Base-by-base conservation (phyloP, 1,140 invertebrate genomes). In the Pristionchus pacificus region DNA sequence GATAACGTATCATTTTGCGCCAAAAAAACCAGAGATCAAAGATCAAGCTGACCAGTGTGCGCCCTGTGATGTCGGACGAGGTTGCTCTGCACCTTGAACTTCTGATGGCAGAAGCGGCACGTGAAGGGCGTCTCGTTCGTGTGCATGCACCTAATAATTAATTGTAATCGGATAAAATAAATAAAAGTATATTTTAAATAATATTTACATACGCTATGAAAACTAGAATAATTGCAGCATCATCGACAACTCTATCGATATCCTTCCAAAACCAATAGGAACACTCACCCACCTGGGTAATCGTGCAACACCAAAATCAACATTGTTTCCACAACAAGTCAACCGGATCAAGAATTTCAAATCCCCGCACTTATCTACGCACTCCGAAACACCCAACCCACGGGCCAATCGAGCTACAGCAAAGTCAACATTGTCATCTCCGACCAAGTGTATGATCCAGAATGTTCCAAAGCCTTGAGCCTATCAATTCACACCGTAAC, bases 101-200 rank as follows among this genome's bases (percentile, higher is more conserved):
- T 29, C 65, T 65, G 73, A 15, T 61, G 19, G 58, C 75, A 77
- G 49, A 38, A 75, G 25, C 60, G 25, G 64, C 75, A 77, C 55
- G 38, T 71, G 65, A 77, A 77, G 6, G 75, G 75, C 14, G 73
- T 60, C 66, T 77, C 75, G 6, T 62, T 33, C 6, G 75, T 77
- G 75, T 77, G 75, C n/a, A 77, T 75, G 25, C 71, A 77, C 1
- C 74, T n/a, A n/a, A n/a, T n/a, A n/a, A n/a, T n/a, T n/a, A n/a
- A n/a, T n/a, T n/a, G n/a, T n/a, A n/a, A n/a, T n/a, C n/a, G n/a
- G n/a, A n/a, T n/a, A n/a, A n/a, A n/a, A n/a, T n/a, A n/a, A n/a
- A n/a, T n/a, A n/a, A n/a, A n/a, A n/a, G n/a, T n/a, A n/a, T n/a
- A n/a, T n/a, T n/a, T n/a, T n/a, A n/a, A n/a, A n/a, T n/a, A n/a